Percentiles rank a stretch among this genome's conserved stretches.
phyloP scores from a whole-genome alignment of 2,888 invertebrate genomes.

The Aspidiotus destructor region DNA sequence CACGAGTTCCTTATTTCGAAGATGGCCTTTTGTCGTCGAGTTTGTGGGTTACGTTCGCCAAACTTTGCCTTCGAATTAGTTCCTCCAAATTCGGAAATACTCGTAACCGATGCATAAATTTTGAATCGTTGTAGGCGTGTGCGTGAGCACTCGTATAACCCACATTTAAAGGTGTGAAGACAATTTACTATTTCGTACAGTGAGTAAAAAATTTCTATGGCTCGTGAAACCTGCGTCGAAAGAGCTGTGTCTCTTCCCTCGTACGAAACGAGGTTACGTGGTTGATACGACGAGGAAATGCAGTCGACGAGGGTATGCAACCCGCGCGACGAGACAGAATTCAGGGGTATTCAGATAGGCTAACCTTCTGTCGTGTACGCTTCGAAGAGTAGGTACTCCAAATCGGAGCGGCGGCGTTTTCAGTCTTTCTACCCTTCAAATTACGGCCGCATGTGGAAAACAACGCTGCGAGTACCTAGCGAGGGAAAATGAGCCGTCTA shows the following conservation, averaged over 20 bases:
- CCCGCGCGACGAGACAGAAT: conserved; percentile 25
- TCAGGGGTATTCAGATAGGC: conserved; percentile 28
- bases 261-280: conserved; percentile 25
- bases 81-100: no score
- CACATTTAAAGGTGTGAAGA: no score
- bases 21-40: no score
- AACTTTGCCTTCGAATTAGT: no score
- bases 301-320: conserved; percentile 27
- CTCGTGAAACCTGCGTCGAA: no score
- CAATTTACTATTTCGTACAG: no score
- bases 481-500: conserved; percentile 30
- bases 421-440: neutral
- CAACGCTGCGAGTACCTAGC: conserved; percentile 13
- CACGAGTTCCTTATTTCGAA: no score
- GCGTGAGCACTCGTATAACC: no score
- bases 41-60: no score
- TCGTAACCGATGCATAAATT: no score
- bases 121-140: no score
- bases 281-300: conserved; percentile 17
- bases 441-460: neutral
- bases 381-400: conserved; percentile 22
- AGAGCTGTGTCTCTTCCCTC: neutral
- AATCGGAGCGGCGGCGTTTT: conserved; percentile 17
- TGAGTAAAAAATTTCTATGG: no score
- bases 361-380: conserved; percentile 26